These are phyloP conservation scores for Lanius ludovicianus DNA, from an alignment of 2,113 vertebrate genomes.

Conservation along the genomic window DNA sequence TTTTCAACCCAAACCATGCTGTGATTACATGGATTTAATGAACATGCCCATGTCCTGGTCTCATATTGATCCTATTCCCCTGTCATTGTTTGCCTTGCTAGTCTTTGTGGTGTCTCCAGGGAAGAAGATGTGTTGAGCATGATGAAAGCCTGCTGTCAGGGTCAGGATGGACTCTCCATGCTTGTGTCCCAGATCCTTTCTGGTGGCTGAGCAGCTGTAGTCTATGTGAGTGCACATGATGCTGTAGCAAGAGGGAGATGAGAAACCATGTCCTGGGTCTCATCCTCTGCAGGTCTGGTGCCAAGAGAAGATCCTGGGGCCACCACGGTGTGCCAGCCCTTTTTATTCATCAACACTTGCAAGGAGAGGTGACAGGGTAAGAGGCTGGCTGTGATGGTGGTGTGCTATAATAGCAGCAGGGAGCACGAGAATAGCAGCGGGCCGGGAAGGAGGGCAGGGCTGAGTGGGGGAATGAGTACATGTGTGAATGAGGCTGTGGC, in stretches of 20 bases:
- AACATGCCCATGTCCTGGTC: neutral
- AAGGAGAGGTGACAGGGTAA: neutral
- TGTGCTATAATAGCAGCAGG: neutral
- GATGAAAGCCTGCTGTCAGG: neutral
- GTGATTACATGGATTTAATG: neutral
- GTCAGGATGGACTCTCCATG: neutral
- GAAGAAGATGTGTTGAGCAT: neutral
- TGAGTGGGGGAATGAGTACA: neutral
- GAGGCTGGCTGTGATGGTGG: neutral
- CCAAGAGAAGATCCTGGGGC: neutral
- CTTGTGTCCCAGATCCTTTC: neutral
- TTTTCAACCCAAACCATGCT: neutral
- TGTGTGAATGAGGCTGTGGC: neutral
- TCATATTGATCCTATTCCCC: neutral
- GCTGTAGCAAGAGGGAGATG: neutral
- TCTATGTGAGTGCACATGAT: neutral
- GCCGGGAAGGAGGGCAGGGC: neutral
- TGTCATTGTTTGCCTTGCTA: neutral
- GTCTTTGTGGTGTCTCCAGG: neutral
- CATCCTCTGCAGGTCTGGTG: neutral
- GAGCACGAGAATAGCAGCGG: neutral
- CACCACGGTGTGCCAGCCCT: neutral
- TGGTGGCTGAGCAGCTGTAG: neutral
- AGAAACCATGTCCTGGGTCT: neutral
- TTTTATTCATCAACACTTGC: neutral